These are phyloP conservation scores for Tiliacea citrago DNA, from an alignment of 2,888 invertebrate genomes.

Conservation along the genomic window DNA sequence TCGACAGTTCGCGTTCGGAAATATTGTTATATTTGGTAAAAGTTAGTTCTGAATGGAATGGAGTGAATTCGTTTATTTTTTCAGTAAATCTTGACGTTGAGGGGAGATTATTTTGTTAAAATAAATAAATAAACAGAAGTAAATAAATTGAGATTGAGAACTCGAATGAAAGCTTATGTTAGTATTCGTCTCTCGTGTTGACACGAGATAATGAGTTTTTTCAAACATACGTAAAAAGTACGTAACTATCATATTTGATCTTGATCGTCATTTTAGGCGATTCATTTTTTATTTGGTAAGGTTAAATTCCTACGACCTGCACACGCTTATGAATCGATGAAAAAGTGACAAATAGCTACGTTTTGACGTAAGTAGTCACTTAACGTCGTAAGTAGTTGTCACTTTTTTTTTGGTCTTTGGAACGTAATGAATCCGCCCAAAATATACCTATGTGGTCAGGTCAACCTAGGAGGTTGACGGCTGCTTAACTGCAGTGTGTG, in stretches of 20 bases:
- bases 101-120: neutral
- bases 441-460: neutral
- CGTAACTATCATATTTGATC: neutral
- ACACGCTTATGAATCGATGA: neutral
- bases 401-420: no score
- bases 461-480: no score
- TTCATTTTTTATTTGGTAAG: no score
- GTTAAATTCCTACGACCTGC: no score
- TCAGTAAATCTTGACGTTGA: neutral
- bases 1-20: slow-evolving; percentile 36
- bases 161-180: neutral
- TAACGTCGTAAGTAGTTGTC: no score
- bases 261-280: neutral
- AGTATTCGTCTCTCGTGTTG: neutral
- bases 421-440: neutral
- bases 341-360: neutral
- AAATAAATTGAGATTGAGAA: neutral
- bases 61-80: slow-evolving; percentile 1
- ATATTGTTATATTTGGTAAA: slow-evolving; percentile 40
- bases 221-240: neutral
- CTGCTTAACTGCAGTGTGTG: no score
- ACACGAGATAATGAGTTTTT: neutral
- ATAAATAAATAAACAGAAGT: neutral
- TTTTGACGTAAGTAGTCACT: no score
- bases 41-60: slow-evolving; percentile 17